A percentile compares a stretch with the other conserved stretches of the same genome.
Conservation (phyloP, 2,113 vertebrate genomes). For the Takifugu flavidus region DNA sequence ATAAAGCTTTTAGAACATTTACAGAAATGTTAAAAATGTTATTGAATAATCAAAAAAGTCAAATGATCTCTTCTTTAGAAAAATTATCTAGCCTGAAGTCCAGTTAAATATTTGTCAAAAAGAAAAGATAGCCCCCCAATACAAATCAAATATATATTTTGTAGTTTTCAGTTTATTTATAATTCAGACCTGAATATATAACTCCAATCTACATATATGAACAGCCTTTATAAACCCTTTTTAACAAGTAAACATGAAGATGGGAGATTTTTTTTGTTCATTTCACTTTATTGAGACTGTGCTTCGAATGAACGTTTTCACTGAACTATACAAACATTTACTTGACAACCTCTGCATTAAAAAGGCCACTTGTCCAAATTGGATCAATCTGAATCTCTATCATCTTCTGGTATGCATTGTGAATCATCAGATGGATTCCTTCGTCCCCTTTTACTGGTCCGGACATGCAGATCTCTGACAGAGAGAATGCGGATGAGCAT, state of each 20-base stretch:
- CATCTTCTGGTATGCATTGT: background rate
- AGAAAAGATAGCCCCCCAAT: too few relatives aligned
- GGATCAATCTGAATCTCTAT: slow-evolving; percentile 49
- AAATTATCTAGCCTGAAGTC: too few relatives aligned
- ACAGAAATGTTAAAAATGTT: too few relatives aligned
- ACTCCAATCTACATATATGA: background rate
- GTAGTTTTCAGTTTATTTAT: too few relatives aligned
- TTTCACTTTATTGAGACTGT: slow-evolving; percentile 5
- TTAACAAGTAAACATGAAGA: background rate
- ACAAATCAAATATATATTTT: too few relatives aligned
- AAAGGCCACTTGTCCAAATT: slow-evolving; percentile 33
- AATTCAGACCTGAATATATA: too few relatives aligned
- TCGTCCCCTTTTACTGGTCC: slow-evolving; percentile 63
- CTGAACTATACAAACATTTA: slow-evolving; percentile 31
- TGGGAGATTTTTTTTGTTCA: background rate
- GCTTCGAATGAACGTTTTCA: slow-evolving; percentile 13
- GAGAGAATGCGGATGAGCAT: slow-evolving; percentile 94
- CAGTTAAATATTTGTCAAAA: too few relatives aligned
- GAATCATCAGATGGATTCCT: background rate
- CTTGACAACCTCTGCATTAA: slow-evolving; percentile 10
- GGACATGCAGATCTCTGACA: slow-evolving; percentile 87
- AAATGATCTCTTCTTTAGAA: too few relatives aligned
- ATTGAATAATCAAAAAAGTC: too few relatives aligned
- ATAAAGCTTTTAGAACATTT: too few relatives aligned
- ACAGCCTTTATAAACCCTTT: slow-evolving; percentile 5